These are phyloP conservation scores for Lytechinus pictus DNA, from an alignment of 35 echinoderm and acorn worm genomes.

Conservation along the genomic window DNA sequence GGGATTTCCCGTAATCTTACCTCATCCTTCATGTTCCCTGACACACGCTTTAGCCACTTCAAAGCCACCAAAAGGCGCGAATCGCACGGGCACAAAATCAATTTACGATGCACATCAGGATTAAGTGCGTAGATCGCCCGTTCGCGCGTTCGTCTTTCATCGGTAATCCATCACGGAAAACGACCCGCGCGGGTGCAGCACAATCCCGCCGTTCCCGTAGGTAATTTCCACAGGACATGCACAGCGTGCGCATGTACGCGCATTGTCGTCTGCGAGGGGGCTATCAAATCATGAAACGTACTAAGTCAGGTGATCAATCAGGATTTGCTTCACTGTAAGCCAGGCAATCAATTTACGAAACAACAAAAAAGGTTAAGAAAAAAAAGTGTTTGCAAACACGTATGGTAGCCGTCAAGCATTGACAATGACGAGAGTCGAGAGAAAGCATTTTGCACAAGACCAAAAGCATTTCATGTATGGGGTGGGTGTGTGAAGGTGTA, in stretches of 20 bases:
- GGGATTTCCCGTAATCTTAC: constrained; percentile 19
- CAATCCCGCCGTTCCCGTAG: background rate
- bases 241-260: background rate
- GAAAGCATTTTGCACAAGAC: background rate
- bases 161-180: constrained; percentile 33
- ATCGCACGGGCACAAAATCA: constrained; percentile 39
- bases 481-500: no score
- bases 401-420: background rate
- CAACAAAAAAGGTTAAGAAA: background rate
- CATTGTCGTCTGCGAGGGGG: background rate
- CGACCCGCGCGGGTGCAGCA: background rate
- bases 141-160: constrained; percentile 41
- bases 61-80: background rate
- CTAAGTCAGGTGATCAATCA: background rate
- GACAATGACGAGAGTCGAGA: background rate
- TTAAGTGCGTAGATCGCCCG: constrained; percentile 41
- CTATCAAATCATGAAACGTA: background rate
- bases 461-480: background rate
- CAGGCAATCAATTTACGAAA: constrained; percentile 3
- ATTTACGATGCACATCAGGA: constrained; percentile 51
- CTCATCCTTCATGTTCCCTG: background rate
- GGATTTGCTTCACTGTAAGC: background rate
- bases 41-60: background rate
- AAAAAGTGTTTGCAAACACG: background rate
- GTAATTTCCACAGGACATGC: background rate